Evolutionary conservation across 2,113 vertebrate species (phyloP).

Genomic region (Grammomys dolichurus): DNA sequence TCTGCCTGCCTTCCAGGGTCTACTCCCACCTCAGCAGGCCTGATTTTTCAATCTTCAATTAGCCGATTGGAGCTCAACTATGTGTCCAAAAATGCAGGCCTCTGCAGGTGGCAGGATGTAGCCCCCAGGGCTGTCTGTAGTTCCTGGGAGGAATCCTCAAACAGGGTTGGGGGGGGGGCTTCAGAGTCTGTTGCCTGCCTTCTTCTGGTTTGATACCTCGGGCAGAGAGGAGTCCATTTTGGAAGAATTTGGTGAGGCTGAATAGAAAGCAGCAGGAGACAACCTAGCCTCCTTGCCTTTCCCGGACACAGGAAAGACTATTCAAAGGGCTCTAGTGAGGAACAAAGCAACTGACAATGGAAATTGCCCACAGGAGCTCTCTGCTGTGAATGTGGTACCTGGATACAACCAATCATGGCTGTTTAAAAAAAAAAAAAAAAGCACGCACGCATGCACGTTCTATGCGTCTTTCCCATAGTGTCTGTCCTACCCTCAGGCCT

Average conservation of each 20-base stretch:
- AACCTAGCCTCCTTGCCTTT: not conserved
- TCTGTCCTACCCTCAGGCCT: accelerated
- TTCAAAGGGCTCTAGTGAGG: not conserved
- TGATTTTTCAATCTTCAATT: not conserved
- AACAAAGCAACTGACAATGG: not conserved
- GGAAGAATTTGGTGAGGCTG: not conserved
- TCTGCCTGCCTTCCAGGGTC: not conserved
- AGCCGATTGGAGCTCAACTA: not conserved
- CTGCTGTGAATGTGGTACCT: accelerated
- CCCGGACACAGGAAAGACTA: not conserved
- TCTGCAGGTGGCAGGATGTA: not conserved
- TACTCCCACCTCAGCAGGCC: not conserved
- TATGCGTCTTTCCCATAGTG: not conserved
- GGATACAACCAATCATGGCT: accelerated
- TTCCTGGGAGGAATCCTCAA: not conserved
- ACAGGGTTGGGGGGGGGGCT: accelerated
- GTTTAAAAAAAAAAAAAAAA: too few relatives aligned
- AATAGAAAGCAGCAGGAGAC: too few relatives aligned
- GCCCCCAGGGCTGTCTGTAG: not conserved
- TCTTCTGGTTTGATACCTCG: not conserved
- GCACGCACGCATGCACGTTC: too few relatives aligned
- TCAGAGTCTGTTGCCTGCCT: not conserved
- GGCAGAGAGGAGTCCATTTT: not conserved
- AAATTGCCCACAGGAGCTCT: not conserved
- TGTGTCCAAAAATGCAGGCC: not conserved